Evolutionary conservation across 2,888 invertebrate genomes (phyloP).

Genomic region (Tetranychus truncatus): DNA sequence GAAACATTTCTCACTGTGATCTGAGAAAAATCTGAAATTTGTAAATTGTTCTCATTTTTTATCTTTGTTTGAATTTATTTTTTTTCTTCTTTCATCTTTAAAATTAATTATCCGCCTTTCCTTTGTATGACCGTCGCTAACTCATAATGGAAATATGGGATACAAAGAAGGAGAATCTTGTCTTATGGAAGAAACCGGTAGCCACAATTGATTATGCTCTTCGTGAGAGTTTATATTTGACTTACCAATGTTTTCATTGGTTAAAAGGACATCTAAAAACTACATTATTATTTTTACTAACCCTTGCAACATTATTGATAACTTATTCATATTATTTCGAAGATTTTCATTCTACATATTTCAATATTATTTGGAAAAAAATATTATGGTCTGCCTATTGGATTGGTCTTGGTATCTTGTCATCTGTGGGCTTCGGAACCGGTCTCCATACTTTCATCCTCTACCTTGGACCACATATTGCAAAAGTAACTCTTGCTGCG

Average conservation of each 20-base stretch:
- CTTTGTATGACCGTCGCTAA: neutral
- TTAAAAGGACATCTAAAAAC: slow-evolving; percentile 37
- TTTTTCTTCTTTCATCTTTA: neutral
- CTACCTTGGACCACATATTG: slow-evolving; percentile 98
- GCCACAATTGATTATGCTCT: slow-evolving; percentile 59
- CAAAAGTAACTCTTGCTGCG: slow-evolving; percentile 88
- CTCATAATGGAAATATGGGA: neutral
- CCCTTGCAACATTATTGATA: slow-evolving; percentile 38
- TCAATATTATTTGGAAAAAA: slow-evolving; percentile 16
- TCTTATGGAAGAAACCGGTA: slow-evolving; percentile 62
- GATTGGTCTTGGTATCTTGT: slow-evolving; percentile 80
- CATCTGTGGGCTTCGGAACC: slow-evolving; percentile 91
- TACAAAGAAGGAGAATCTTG: slow-evolving; percentile 39
- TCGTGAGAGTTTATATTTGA: slow-evolving; percentile 40
- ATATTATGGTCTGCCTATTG: slow-evolving; percentile 64
- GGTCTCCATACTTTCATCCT: slow-evolving; percentile 95
- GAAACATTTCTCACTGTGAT: too few relatives aligned
- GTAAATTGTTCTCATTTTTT: too few relatives aligned
- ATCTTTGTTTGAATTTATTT: too few relatives aligned
- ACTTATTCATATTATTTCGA: slow-evolving; percentile 48
- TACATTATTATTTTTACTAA: slow-evolving; percentile 38
- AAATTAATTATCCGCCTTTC: neutral
- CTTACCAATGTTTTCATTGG: slow-evolving; percentile 24
- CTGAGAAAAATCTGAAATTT: too few relatives aligned
- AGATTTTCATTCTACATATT: slow-evolving; percentile 29